Conservation (phyloP, 1,140 invertebrate species). For the Lucilia sericata region DNA sequence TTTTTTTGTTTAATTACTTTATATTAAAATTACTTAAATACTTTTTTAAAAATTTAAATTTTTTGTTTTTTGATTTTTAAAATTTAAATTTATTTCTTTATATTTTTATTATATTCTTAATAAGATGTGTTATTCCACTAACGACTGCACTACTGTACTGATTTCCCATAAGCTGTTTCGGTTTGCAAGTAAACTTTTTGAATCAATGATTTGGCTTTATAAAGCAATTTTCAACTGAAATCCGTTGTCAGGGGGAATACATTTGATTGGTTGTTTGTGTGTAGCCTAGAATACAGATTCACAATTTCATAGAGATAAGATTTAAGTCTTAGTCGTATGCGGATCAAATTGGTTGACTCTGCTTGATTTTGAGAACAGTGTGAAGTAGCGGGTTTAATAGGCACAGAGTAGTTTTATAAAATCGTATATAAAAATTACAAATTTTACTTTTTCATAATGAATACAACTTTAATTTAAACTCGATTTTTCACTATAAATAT, state of each 20-base stretch:
- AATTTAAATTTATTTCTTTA: slow-evolving; percentile 43
- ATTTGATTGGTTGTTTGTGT: neutral
- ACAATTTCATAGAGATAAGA: neutral
- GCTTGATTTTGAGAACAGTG: neutral
- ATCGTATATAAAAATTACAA: too few species aligned
- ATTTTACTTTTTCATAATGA: too few species aligned
- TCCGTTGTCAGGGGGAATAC: neutral
- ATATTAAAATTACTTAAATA: neutral
- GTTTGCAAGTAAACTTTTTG: slow-evolving; percentile 34
- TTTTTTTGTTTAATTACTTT: slow-evolving; percentile 9
- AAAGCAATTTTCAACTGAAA: neutral
- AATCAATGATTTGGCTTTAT: neutral
- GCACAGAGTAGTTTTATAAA: too few species aligned
- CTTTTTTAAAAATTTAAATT: slow-evolving; percentile 34
- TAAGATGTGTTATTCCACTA: slow-evolving; percentile 38
- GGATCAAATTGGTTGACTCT: neutral
- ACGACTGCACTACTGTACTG: slow-evolving; percentile 33
- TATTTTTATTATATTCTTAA: slow-evolving; percentile 32
- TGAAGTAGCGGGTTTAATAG: too few species aligned
- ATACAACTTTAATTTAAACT: too few species aligned
- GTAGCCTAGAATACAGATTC: neutral
- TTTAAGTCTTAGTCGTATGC: neutral
- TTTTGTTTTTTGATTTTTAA: slow-evolving; percentile 38
- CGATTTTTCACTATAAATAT: too few species aligned
- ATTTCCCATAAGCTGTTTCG: neutral